These are phyloP conservation scores for Cephus spinipes DNA, from an alignment of 2,888 invertebrate species.

Conservation along the genomic window DNA sequence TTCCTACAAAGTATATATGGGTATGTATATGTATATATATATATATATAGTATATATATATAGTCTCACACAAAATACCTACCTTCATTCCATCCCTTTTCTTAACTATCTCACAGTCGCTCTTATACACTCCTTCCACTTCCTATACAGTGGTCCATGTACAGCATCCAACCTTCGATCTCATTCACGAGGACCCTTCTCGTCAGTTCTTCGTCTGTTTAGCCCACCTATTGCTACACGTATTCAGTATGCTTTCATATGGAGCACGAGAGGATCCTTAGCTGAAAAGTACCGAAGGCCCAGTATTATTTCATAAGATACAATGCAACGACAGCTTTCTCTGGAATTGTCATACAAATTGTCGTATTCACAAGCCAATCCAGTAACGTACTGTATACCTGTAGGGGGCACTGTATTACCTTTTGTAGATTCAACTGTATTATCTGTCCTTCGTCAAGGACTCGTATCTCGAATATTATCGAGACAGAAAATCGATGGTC, in stretches of 20 bases:
- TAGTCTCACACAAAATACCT: not conserved
- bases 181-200: not conserved
- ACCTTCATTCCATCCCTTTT: not conserved
- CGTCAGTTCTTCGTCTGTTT: not conserved
- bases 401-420: not conserved
- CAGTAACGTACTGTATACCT: not conserved
- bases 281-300: not conserved
- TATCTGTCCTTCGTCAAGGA: not conserved
- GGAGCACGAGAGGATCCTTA: not conserved
- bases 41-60: not conserved
- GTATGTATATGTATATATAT: not conserved
- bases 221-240: not conserved
- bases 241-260: not conserved
- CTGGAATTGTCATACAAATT: constrained; percentile 60
- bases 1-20: not conserved
- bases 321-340: constrained; percentile 16
- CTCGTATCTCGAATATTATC: not conserved
- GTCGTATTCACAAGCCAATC: constrained; percentile 42
- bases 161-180: constrained; percentile 1
- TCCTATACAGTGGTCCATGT: not conserved
- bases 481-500: constrained; percentile 3
- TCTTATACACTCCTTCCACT: not conserved
- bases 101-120: not conserved
- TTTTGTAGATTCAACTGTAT: not conserved
- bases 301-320: not conserved